Conservation (phyloP, 2,888 invertebrate genomes). For the Xestia xanthographa region DNA sequence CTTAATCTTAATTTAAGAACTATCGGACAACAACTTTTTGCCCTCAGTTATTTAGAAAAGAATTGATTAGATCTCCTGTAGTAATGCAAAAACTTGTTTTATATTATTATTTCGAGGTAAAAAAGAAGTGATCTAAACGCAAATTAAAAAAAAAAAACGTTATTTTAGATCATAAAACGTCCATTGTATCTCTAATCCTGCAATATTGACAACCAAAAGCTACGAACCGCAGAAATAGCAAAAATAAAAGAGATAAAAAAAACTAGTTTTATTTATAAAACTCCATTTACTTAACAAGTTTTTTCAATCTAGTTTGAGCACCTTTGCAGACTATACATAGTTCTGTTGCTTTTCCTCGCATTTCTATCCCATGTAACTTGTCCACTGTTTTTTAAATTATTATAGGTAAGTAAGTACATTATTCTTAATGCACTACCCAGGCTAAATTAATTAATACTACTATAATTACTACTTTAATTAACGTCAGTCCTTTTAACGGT, state of each 20-base stretch:
- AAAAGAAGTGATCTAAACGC: too few species aligned
- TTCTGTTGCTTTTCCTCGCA: too few species aligned
- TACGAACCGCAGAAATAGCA: neutral
- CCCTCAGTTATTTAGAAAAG: neutral
- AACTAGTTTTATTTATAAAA: constrained; percentile 14
- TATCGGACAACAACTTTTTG: neutral
- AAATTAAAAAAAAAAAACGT: too few species aligned
- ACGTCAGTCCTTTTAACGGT: too few species aligned
- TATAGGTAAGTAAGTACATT: too few species aligned
- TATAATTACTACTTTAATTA: too few species aligned
- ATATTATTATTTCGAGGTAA: neutral
- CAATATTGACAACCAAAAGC: too few species aligned
- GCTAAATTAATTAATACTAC: too few species aligned
- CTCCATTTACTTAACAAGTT: neutral
- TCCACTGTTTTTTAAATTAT: too few species aligned
- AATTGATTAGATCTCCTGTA: neutral
- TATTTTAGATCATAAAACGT: neutral
- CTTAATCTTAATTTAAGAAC: too few species aligned
- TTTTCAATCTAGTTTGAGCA: neutral
- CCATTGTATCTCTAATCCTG: neutral
- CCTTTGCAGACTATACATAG: neutral
- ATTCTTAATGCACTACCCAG: too few species aligned
- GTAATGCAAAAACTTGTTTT: neutral
- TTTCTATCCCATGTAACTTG: too few species aligned
- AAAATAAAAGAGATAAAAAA: neutral